phyloP scores from a whole-genome alignment of 92 coral and sea anemone species.

The Actinernus sp. region DNA sequence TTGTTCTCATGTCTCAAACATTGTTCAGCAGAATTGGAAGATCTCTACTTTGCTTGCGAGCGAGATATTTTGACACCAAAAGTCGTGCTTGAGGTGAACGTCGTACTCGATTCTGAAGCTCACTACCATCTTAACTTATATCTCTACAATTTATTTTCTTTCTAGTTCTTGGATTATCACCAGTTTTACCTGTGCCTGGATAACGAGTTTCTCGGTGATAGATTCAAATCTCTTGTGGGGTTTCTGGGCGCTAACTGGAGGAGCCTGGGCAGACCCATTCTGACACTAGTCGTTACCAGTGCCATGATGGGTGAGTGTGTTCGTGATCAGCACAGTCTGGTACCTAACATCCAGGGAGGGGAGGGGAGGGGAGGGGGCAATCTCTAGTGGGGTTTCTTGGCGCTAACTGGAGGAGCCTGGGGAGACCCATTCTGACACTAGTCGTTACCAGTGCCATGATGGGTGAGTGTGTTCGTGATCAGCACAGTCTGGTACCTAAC shows the following conservation, averaged over 20 bases:
- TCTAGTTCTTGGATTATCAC: conserved; percentile 88
- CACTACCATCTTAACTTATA: too few relatives aligned
- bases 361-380: too few relatives aligned
- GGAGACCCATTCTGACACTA: conserved; percentile 90
- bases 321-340: not conserved
- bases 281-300: conserved; percentile 79
- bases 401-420: conserved; percentile 94
- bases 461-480: conserved; percentile 49
- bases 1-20: too few relatives aligned
- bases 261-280: conserved; percentile 88
- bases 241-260: conserved; percentile 96
- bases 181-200: conserved; percentile 98
- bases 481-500: too few relatives aligned
- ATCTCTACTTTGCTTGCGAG: too few relatives aligned
- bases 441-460: conserved; percentile 87
- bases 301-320: conserved; percentile 89
- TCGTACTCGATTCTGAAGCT: too few relatives aligned
- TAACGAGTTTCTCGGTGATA: conserved; percentile 93
- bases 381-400: conserved; percentile 92
- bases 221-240: conserved; percentile 90
- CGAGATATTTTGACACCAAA: too few relatives aligned
- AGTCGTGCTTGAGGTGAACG: too few relatives aligned
- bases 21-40: too few relatives aligned
- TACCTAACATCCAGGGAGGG: too few relatives aligned
- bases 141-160: too few relatives aligned